phyloP scores from a whole-genome alignment of 2,113 vertebrate species.

The Pangasianodon hypophthalmus region DNA sequence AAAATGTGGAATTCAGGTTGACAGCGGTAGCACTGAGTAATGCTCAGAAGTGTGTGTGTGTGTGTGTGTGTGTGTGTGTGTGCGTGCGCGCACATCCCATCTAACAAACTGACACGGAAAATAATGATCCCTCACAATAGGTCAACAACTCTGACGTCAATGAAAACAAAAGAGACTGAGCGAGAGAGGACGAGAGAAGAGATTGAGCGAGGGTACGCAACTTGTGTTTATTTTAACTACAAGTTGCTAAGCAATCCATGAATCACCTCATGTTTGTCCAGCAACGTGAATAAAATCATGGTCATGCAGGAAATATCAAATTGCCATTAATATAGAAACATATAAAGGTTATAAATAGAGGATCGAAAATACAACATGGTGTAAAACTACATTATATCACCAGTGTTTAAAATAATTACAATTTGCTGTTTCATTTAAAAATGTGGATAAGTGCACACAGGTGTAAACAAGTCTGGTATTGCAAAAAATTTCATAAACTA shows the following conservation, averaged over 20 bases:
- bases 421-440: not conserved
- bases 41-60: not conserved
- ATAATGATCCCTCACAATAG: conserved; percentile 73
- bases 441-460: not conserved
- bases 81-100: conserved; percentile 45
- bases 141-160: conserved; percentile 78
- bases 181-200: conserved; percentile 24
- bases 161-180: conserved; percentile 69
- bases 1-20: conserved; percentile 55
- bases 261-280: conserved; percentile 42
- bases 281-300: conserved; percentile 31
- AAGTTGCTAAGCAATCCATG: conserved; percentile 49
- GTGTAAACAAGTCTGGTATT: not conserved
- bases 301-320: conserved; percentile 33
- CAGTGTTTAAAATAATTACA: not conserved
- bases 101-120: conserved; percentile 75
- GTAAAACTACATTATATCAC: not conserved
- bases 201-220: conserved; percentile 17
- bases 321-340: conserved; percentile 13
- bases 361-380: not conserved
- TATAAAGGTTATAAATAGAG: not conserved
- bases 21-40: conserved; percentile 48
- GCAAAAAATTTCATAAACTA: not conserved
- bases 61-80: conserved; percentile 24
- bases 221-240: conserved; percentile 44